phyloP scores from a whole-genome alignment of 2,888 invertebrate species.

The Micoletzkya japonica region DNA sequence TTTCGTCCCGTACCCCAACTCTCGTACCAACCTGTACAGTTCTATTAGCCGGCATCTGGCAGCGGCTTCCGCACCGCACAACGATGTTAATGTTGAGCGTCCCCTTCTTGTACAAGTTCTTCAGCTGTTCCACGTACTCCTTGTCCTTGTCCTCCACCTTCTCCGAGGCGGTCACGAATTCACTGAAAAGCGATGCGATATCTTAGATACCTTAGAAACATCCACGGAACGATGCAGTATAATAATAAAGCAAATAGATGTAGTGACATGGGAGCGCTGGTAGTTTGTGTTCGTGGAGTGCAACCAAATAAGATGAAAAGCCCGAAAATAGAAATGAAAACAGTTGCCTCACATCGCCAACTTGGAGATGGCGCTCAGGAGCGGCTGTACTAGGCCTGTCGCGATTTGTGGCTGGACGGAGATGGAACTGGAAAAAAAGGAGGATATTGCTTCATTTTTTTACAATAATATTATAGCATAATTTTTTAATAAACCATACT shows the following conservation, averaged over 20 bases:
- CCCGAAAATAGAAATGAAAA: too few relatives aligned
- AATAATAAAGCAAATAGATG: too few relatives aligned
- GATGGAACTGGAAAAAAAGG: slow-evolving; percentile 17
- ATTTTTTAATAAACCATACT: neutral
- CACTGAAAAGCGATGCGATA: slow-evolving; percentile 28
- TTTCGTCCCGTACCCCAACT: neutral
- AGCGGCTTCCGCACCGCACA: slow-evolving; percentile 32
- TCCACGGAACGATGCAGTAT: neutral
- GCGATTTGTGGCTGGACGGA: slow-evolving; percentile 14
- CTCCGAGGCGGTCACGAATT: slow-evolving; percentile 33
- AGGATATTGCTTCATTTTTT: neutral
- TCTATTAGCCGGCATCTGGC: slow-evolving; percentile 14
- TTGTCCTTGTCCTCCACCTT: slow-evolving; percentile 34
- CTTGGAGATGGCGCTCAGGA: slow-evolving; percentile 20
- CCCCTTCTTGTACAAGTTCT: slow-evolving; percentile 34
- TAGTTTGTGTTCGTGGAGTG: too few relatives aligned
- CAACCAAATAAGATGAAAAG: too few relatives aligned
- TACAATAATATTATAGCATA: too few relatives aligned
- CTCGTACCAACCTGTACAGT: slow-evolving; percentile 17
- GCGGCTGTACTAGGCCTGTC: slow-evolving; percentile 17
- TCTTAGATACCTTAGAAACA: too few relatives aligned
- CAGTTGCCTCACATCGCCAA: slow-evolving; percentile 19
- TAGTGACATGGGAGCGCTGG: too few relatives aligned
- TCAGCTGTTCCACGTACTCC: slow-evolving; percentile 37
- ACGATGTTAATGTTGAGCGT: slow-evolving; percentile 39